Evolutionary conservation across 2,797 vertebrate genomes (phyloP), one percentile per base, ranked within the genome.

Genomic region (Cyclopterus lumpus): DNA sequence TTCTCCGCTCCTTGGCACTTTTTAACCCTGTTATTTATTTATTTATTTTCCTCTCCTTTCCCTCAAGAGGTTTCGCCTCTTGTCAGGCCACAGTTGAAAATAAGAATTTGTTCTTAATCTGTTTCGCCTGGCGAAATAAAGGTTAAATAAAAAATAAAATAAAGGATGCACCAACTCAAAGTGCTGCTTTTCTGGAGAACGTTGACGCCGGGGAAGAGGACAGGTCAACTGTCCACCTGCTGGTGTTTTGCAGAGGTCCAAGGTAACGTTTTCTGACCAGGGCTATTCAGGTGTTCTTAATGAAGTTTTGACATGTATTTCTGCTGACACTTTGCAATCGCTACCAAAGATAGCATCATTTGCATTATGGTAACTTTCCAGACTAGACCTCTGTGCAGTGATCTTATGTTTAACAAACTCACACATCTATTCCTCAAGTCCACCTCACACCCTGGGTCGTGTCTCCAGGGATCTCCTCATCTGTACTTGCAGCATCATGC

Each of bases 391-490:
- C 3, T 26, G 40, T 42, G 38, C 48, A 44, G 42, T 0, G 38
- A 54, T 66, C 24, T 53, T 49, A 49, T 66, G 67, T 49, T 49
- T 62, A 32, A 38, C 18, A 67, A 22, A 61, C n/a, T 38, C 12
- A 10, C 42, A 28, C 24, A 15, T 53, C 2, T 32, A 5, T 40
- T 55, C 26, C 57, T 30, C 4, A 6, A 46, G 48, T 55, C 62
- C 16, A 48, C n/a, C 46, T 67, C 51, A 67, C 57, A 44, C n/a
- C 28, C 49, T 40, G 42, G 63, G n/a, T 80, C 38, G 24, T 63
- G 42, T 74, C 69, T 22, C 55, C 68, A n/a, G 32, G 65, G 67
- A 70, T 67, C 73, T 57, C n/a, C 49, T 76, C 59, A 53, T 62
- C 61, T 73, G 22, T 5, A 38, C 66, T 66, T 60, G 57, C 10